Percentiles rank a stretch among this genome's conserved stretches.
These are phyloP conservation scores for Verasper variegatus DNA, from an alignment of 2,113 vertebrate species.

Conservation along the genomic window DNA sequence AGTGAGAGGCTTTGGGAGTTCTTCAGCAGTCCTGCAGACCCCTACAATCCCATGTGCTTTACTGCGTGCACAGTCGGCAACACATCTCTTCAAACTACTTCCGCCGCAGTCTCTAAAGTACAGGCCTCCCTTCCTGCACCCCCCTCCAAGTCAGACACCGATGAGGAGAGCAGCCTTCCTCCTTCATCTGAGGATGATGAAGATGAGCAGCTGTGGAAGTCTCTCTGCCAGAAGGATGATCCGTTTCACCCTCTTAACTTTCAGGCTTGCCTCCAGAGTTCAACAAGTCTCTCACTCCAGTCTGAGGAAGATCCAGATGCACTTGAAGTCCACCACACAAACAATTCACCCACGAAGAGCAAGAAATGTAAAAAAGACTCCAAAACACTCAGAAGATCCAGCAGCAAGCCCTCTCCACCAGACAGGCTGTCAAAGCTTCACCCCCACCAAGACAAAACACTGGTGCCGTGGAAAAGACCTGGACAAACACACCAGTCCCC, in stretches of 20 bases:
- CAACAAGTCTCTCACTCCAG: slow-evolving; percentile 1
- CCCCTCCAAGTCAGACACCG: slow-evolving; percentile 29
- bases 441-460: slow-evolving; percentile 45
- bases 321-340: not conserved
- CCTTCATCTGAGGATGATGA: slow-evolving; percentile 72
- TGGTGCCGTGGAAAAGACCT: slow-evolving; percentile 75
- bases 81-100: slow-evolving; percentile 5
- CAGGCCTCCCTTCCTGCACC: slow-evolving; percentile 23
- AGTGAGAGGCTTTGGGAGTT: slow-evolving; percentile 80
- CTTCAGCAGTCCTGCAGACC: slow-evolving; percentile 74
- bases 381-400: slow-evolving; percentile 7
- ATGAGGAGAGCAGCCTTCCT: slow-evolving; percentile 49
- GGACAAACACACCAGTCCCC: not conserved
- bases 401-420: slow-evolving; percentile 41
- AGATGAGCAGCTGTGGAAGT: slow-evolving; percentile 78
- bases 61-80: slow-evolving; percentile 66
- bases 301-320: not conserved
- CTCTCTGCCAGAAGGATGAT: slow-evolving; percentile 71
- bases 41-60: slow-evolving; percentile 83
- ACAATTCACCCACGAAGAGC: not conserved
- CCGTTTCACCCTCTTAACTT: slow-evolving; percentile 84
- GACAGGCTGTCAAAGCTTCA: slow-evolving; percentile 51
- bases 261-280: slow-evolving; percentile 69
- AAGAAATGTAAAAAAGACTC: slow-evolving; percentile 7
- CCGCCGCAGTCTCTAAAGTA: not conserved